A percentile compares a stretch with the other conserved stretches of the same genome.
These are phyloP conservation scores for Cebidichthys violaceus DNA, from an alignment of 2,113 vertebrate species.

Conservation along the genomic window DNA sequence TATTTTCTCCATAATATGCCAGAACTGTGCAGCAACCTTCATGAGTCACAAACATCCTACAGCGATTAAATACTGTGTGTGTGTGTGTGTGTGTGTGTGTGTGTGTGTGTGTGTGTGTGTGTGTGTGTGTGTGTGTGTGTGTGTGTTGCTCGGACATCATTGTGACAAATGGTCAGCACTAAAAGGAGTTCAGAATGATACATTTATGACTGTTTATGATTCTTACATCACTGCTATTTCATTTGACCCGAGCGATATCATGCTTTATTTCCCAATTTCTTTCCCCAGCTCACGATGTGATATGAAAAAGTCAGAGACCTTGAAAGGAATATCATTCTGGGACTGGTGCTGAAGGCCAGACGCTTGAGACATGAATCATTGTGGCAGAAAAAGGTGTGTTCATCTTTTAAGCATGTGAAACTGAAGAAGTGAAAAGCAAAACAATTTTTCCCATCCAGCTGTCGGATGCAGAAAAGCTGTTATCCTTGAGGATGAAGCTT, in stretches of 20 bases:
- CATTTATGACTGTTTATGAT: slow-evolving; percentile 12
- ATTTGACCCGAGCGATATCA: background rate
- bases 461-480: background rate
- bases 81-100: too few relatives aligned
- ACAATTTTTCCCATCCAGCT: slow-evolving; percentile 22
- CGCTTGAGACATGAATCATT: slow-evolving; percentile 62
- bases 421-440: slow-evolving; percentile 41
- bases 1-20: background rate
- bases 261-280: slow-evolving; percentile 37
- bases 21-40: background rate
- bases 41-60: background rate
- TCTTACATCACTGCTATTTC: slow-evolving; percentile 1
- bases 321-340: slow-evolving; percentile 27
- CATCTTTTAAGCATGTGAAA: slow-evolving; percentile 49
- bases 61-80: background rate
- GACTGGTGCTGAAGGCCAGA: slow-evolving; percentile 41
- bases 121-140: background rate
- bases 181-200: background rate
- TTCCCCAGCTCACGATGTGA: slow-evolving; percentile 33
- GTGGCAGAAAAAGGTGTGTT: slow-evolving; percentile 47
- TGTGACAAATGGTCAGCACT: background rate
- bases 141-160: background rate
- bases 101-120: background rate
- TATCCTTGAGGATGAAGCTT: slow-evolving; percentile 8
- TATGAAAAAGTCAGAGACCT: slow-evolving; percentile 30